Percentiles rank a stretch among this genome's conserved stretches.
Conservation (phyloP, 2,113 vertebrate genomes). For the Rostratula benghalensis region DNA sequence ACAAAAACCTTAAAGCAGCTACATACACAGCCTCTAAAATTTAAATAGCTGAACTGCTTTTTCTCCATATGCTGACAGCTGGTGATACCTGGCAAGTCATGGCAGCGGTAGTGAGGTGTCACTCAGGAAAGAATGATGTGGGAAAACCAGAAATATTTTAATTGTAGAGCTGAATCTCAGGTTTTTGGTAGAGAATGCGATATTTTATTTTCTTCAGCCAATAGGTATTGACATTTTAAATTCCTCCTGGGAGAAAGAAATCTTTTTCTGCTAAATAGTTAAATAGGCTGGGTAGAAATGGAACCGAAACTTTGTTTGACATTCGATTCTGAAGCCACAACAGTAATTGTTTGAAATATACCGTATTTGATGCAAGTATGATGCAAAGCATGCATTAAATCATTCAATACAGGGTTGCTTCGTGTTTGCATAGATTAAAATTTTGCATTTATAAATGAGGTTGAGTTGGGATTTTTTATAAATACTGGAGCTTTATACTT, state of each 20-base stretch:
- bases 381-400: background rate
- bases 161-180: background rate
- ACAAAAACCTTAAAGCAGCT: background rate
- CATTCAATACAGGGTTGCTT: background rate
- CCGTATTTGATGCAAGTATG: background rate
- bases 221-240: slow-evolving; percentile 16
- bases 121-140: slow-evolving; percentile 16
- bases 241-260: background rate
- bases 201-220: slow-evolving; percentile 7
- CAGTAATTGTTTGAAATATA: background rate
- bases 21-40: background rate
- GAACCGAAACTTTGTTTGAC: slow-evolving; percentile 16
- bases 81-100: background rate
- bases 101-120: background rate
- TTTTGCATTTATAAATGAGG: background rate
- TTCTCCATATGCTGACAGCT: background rate
- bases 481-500: background rate
- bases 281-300: slow-evolving; percentile 20
- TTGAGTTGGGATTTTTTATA: background rate
- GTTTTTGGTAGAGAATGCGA: background rate
- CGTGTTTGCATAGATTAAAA: background rate
- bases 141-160: slow-evolving; percentile 13
- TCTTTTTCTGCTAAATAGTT: slow-evolving; percentile 38
- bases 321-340: slow-evolving; percentile 1
- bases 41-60: slow-evolving; percentile 1